Evolutionary conservation across 1,140 invertebrate species (phyloP).

Genomic region (Teleogryllus occipitalis): DNA sequence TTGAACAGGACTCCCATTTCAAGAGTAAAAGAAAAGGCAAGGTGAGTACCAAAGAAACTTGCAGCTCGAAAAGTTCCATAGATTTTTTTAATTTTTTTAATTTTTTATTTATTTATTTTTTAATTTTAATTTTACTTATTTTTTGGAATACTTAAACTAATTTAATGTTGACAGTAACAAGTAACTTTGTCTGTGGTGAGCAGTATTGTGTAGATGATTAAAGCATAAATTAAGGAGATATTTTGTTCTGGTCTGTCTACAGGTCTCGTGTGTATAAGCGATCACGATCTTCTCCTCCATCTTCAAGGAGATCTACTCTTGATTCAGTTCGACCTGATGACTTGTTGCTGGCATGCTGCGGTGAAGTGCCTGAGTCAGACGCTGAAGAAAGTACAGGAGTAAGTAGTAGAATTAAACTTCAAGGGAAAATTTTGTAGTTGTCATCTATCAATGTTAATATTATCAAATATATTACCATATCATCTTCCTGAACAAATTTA

Average conservation of each 20-base stretch:
- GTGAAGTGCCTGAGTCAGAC: slow-evolving; percentile 32
- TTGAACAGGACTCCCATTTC: slow-evolving; percentile 60
- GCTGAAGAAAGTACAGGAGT: slow-evolving; percentile 37
- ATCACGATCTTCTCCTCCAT: slow-evolving; percentile 53
- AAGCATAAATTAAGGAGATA: not conserved
- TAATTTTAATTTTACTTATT: not conserved
- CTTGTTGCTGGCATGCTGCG: slow-evolving; percentile 40
- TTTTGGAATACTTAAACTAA: not conserved
- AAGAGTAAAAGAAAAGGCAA: slow-evolving; percentile 66
- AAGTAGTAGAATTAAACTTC: slow-evolving; percentile 26
- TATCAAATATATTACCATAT: too few relatives aligned
- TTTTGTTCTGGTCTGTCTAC: slow-evolving; percentile 31
- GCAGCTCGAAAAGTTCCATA: not conserved
- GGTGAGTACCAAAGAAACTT: slow-evolving; percentile 29
- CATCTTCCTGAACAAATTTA: too few relatives aligned
- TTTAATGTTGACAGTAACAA: too few relatives aligned
- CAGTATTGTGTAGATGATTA: too few relatives aligned
- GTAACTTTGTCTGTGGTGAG: not conserved
- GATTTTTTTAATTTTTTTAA: not conserved
- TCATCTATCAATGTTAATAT: too few relatives aligned
- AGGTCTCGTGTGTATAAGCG: slow-evolving; percentile 46
- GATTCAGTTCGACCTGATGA: slow-evolving; percentile 56
- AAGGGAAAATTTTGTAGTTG: too few relatives aligned
- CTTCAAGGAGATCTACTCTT: slow-evolving; percentile 53
- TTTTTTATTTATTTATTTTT: not conserved